These are phyloP conservation scores for Seriola dumerili DNA, from an alignment of 2,113 vertebrate genomes.

Conservation along the genomic window DNA sequence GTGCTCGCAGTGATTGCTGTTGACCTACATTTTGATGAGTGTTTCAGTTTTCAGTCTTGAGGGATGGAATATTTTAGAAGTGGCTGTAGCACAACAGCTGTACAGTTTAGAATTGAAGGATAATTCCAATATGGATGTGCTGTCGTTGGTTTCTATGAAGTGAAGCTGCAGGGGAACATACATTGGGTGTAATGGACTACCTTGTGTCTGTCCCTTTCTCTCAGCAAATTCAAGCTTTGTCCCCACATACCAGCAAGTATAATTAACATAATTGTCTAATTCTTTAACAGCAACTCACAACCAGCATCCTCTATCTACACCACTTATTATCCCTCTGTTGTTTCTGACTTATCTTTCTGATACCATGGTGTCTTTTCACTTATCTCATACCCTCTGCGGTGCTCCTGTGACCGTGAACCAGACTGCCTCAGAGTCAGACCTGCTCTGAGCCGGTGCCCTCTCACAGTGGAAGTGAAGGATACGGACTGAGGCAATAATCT, in stretches of 20 bases:
- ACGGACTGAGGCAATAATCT: not conserved
- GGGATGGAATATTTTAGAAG: constrained; percentile 19
- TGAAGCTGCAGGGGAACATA: not conserved
- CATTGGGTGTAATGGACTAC: not conserved
- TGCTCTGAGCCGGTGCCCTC: not conserved
- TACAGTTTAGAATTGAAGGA: not conserved
- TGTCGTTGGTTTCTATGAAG: not conserved
- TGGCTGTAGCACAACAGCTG: constrained; percentile 1
- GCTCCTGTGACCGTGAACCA: not conserved
- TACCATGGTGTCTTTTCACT: not conserved
- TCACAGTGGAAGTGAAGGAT: not conserved
- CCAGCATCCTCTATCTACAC: not conserved
- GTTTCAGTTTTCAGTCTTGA: constrained; percentile 16
- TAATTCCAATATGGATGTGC: constrained; percentile 40
- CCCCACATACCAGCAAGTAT: constrained; percentile 24
- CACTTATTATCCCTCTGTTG: not conserved
- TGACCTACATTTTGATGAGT: constrained; percentile 48
- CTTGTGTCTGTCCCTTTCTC: not conserved
- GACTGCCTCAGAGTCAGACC: not conserved
- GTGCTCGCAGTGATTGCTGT: constrained; percentile 42
- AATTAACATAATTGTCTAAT: constrained; percentile 2
- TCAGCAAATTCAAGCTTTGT: constrained; percentile 11
- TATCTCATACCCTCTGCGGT: not conserved
- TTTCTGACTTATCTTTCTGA: not conserved
- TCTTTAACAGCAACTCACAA: not conserved